Conservation (phyloP, 2,113 vertebrate species). For the Tragelaphus buxtoni region DNA sequence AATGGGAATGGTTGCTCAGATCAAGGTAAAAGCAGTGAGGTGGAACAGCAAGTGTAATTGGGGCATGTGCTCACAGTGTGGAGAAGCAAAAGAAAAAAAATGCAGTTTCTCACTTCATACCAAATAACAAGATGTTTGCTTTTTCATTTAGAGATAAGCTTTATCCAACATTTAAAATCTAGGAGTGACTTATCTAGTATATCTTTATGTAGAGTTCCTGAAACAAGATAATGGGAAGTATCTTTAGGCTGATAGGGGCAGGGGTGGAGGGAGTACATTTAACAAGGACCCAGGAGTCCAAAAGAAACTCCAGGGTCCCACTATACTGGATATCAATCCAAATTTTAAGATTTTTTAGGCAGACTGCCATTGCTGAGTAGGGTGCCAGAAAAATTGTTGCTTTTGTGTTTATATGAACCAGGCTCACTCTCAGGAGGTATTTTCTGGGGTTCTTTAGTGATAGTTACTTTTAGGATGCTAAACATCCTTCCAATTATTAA, state of each 20-base stretch:
- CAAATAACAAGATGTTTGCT: slow-evolving; percentile 6
- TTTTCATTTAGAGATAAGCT: slow-evolving; percentile 21
- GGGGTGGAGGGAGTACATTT: neutral
- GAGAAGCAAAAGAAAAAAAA: neutral
- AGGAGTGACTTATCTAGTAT: neutral
- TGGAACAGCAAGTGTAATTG: neutral
- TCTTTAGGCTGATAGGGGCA: neutral
- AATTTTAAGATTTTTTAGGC: neutral
- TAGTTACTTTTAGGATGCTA: neutral
- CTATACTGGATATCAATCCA: neutral
- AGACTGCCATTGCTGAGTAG: neutral
- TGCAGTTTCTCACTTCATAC: neutral
- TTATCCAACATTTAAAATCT: neutral
- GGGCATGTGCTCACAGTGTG: neutral
- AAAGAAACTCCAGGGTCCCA: neutral
- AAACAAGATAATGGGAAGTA: neutral
- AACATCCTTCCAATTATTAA: neutral
- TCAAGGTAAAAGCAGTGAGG: neutral
- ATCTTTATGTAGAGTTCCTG: neutral
- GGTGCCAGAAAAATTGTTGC: neutral
- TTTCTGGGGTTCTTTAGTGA: neutral
- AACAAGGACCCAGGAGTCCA: neutral
- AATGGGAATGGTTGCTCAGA: neutral
- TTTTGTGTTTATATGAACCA: neutral
- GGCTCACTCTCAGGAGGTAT: neutral